Conservation (phyloP, 2,113 vertebrate genomes). For the Syrmaticus mikado region DNA sequence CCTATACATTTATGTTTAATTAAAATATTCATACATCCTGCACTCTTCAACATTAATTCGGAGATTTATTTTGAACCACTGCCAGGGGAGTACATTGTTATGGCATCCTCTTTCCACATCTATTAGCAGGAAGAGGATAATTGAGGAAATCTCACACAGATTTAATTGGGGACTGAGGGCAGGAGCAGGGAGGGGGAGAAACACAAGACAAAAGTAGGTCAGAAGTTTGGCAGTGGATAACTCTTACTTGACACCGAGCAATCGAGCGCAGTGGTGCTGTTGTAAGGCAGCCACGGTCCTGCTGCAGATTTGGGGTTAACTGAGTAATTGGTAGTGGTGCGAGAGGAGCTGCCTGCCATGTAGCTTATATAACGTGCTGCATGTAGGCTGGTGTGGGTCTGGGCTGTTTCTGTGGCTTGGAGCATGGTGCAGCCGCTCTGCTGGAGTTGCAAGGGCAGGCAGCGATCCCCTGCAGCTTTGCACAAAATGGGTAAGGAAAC, state of each 20-base stretch:
- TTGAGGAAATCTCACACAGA: conserved; percentile 61
- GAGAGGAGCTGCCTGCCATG: background rate
- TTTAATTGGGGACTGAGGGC: conserved; percentile 69
- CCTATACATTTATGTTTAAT: conserved; percentile 39
- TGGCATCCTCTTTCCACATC: conserved; percentile 61
- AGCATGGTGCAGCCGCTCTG: background rate
- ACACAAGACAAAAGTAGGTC: background rate
- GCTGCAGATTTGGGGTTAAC: background rate
- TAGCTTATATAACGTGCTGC: background rate
- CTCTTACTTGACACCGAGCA: background rate
- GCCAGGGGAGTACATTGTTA: conserved; percentile 64
- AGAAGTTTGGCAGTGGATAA: background rate
- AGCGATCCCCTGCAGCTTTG: background rate
- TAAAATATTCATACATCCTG: conserved; percentile 40
- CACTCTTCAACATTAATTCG: conserved; percentile 18
- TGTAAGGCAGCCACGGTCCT: background rate
- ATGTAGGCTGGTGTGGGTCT: background rate
- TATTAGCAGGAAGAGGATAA: conserved; percentile 67
- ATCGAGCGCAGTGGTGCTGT: background rate
- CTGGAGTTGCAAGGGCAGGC: rapidly evolving
- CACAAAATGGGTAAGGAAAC: rapidly evolving
- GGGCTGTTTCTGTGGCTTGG: rapidly evolving
- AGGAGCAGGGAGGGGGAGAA: background rate
- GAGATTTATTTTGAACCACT: conserved; percentile 54
- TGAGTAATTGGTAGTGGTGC: background rate